Base-by-base conservation (phyloP, 2,888 invertebrate genomes). In the Tetanocera ferruginea region DNA sequence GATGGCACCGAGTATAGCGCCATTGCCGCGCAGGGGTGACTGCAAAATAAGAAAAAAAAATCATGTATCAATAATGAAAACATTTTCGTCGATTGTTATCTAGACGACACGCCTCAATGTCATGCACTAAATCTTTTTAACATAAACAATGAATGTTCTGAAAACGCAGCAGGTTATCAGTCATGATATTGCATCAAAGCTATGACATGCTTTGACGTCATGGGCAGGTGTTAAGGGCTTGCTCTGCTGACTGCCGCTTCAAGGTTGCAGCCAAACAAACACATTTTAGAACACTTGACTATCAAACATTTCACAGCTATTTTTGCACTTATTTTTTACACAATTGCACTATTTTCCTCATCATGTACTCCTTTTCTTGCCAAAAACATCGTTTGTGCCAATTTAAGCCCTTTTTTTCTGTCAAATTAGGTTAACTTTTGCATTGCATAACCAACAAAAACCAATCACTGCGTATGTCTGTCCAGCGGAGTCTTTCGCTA, bases 1-100 rank as follows among this genome's bases (percentile, higher is more conserved):
- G 2, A 90, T 74, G 2, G 88, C 85, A 49, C 90, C 89, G 69
- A 89, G 81, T 77, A 90, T 89, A 19, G 88, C 89, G 14, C 87
- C 84, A 82, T 89, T 88, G n/a, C 86, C 84, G 66, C 89, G 87
- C 79, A 89, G 82, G 43, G 86, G 87, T 9, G 85, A 85, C 89
- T 89, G 80, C 5, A 85, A 84, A 67, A 31, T 43, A 9, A 69
- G 49, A 73, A 19, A 69, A 49, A 78, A 51, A 70, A 52, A 64
- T 1, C 4, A 8, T 37, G 4, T 43, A 43, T 43, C 43, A 43
- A 43, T 11, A 43, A 11, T 11, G 5, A 43, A 43, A 43, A 11
- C 43, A 43, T 11, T 43, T 43, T 8, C 8, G 8, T 1, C 2
- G 43, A 43, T 43, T 43, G 43, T 43, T 11, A 11, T 43, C 43